Evolutionary conservation across 2,888 invertebrate genomes (phyloP).

Genomic region (Sipunculus nudus): DNA sequence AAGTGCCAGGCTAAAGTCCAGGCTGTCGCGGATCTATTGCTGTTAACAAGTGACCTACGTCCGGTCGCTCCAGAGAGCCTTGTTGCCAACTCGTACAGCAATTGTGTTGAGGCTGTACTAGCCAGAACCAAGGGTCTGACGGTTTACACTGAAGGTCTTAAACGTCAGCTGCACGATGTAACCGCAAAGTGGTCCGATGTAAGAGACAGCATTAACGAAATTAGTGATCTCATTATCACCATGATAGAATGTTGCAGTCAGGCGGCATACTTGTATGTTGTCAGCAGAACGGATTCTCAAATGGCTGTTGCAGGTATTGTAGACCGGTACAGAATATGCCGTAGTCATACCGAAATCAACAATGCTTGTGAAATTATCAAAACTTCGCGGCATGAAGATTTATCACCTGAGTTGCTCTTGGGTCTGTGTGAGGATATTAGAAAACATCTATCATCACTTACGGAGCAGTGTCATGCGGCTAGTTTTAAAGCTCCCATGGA

Average conservation of each 20-base stretch:
- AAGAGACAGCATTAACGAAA: slow-evolving; percentile 48
- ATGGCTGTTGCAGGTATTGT: slow-evolving; percentile 52
- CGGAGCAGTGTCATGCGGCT: slow-evolving; percentile 54
- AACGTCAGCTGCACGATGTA: slow-evolving; percentile 45
- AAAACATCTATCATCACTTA: slow-evolving; percentile 52
- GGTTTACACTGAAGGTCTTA: slow-evolving; percentile 45
- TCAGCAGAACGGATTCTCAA: slow-evolving; percentile 43
- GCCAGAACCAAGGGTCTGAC: slow-evolving; percentile 48
- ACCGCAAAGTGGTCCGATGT: slow-evolving; percentile 48
- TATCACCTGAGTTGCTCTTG: slow-evolving; percentile 54
- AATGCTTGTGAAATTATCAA: slow-evolving; percentile 53
- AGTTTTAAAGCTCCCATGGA: slow-evolving; percentile 50
- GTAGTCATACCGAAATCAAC: slow-evolving; percentile 59
- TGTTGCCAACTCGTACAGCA: slow-evolving; percentile 40
- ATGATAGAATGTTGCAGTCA: slow-evolving; percentile 59
- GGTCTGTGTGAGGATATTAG: slow-evolving; percentile 56
- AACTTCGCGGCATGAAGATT: slow-evolving; percentile 48
- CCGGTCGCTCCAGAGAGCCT: slow-evolving; percentile 54
- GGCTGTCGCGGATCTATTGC: slow-evolving; percentile 60
- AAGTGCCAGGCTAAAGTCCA: slow-evolving; percentile 58
- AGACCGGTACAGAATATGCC: slow-evolving; percentile 56
- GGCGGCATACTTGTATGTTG: slow-evolving; percentile 54
- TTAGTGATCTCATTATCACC: slow-evolving; percentile 51
- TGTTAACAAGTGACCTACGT: slow-evolving; percentile 57
- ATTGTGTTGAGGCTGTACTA: slow-evolving; percentile 48